These are phyloP conservation scores for Chouioia cunea DNA, from an alignment of 2,888 invertebrate genomes.

Conservation along the genomic window DNA sequence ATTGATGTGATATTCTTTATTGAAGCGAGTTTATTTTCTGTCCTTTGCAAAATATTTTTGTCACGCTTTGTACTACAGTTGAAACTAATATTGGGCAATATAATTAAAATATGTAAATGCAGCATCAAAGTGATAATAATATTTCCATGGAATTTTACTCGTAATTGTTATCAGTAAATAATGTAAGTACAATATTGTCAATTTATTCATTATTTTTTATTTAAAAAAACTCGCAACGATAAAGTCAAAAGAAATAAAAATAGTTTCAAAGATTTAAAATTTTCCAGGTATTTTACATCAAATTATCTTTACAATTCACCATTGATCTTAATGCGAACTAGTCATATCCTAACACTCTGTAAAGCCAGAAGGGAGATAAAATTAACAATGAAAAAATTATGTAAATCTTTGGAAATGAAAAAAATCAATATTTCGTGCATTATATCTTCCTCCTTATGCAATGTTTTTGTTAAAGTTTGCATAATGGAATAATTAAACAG, in stretches of 20 bases:
- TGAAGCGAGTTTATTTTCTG: conserved; percentile 29
- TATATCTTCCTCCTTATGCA: conserved; percentile 17
- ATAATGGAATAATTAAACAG: neutral
- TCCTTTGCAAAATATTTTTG: too few relatives aligned
- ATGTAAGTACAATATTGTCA: too few relatives aligned
- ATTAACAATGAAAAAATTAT: neutral
- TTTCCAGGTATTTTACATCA: conserved; percentile 5
- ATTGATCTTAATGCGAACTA: conserved; percentile 23
- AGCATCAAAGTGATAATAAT: too few relatives aligned
- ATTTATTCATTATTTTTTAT: too few relatives aligned
- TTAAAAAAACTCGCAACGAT: conserved; percentile 28
- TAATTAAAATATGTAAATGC: too few relatives aligned
- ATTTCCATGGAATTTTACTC: too few relatives aligned
- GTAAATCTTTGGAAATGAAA: too few relatives aligned
- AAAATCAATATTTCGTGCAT: too few relatives aligned
- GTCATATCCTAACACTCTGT: conserved; percentile 12
- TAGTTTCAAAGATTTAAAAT: conserved; percentile 2
- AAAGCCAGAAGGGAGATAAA: conserved; percentile 35
- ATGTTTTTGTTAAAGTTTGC: conserved; percentile 5
- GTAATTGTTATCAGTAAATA: too few relatives aligned
- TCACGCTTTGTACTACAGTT: too few relatives aligned
- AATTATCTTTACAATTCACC: conserved; percentile 30
- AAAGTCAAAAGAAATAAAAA: conserved; percentile 22
- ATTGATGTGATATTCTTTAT: conserved; percentile 30
- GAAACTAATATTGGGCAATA: too few relatives aligned